These are phyloP conservation scores for Vespertilio murinus DNA, from an alignment of 2,797 vertebrate species.

Conservation along the genomic window DNA sequence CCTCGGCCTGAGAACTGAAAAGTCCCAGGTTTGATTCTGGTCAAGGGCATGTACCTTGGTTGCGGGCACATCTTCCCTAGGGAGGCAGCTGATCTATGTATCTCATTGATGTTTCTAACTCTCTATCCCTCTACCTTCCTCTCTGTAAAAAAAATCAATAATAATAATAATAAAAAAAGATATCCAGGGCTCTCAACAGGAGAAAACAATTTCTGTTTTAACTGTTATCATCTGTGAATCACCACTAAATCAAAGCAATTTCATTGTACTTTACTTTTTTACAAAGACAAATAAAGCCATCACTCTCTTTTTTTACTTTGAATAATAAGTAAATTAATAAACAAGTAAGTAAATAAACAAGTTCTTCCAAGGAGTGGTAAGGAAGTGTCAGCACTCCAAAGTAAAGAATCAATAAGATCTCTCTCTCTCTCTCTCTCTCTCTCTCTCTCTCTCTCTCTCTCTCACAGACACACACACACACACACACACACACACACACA, in stretches of 20 bases:
- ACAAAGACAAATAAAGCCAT: neutral
- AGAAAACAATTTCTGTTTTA: neutral
- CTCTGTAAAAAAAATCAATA: too few species aligned
- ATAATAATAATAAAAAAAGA: too few species aligned
- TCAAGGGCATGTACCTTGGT: too few species aligned
- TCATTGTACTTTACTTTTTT: conserved; percentile 7
- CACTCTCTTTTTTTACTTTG: neutral
- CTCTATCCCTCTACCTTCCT: too few species aligned
- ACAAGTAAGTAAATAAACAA: neutral
- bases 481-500: neutral
- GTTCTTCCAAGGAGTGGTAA: neutral
- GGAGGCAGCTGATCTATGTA: too few species aligned
- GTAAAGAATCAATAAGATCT: neutral
- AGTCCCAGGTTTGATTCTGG: too few species aligned
- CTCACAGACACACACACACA: neutral
- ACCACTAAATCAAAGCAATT: neutral
- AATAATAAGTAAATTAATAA: neutral
- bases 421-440: too few species aligned
- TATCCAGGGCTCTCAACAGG: neutral
- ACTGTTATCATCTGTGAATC: neutral
- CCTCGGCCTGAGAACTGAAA: too few species aligned
- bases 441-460: too few species aligned
- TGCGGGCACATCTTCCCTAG: too few species aligned
- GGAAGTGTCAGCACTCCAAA: neutral
- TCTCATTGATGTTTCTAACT: too few species aligned